phyloP scores from a whole-genome alignment of 2,888 invertebrate genomes.

The Cheilosia vulpina region DNA sequence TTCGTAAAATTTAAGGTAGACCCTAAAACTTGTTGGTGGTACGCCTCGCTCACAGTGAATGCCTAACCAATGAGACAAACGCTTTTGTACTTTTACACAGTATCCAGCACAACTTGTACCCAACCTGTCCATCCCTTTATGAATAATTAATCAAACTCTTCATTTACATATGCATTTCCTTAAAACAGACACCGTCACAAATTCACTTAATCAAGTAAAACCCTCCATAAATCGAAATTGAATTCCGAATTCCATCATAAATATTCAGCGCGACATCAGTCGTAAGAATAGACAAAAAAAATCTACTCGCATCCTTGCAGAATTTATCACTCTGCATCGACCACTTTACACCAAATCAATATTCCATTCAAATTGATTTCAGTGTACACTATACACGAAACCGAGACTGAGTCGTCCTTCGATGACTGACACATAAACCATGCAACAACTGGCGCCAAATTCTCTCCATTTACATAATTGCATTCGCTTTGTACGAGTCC shows the following conservation, averaged over 20 bases:
- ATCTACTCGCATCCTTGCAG: not conserved
- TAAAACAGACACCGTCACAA: not conserved
- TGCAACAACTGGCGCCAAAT: constrained; percentile 64
- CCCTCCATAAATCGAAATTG: constrained; percentile 33
- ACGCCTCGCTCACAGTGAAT: too few species aligned
- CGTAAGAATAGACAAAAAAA: constrained; percentile 1
- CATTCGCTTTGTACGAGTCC: constrained; percentile 52
- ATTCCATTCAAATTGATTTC: constrained; percentile 62
- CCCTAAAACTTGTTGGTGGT: too few species aligned
- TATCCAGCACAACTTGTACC: not conserved
- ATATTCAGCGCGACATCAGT: constrained; percentile 43
- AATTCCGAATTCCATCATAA: constrained; percentile 38
- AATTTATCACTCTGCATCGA: constrained; percentile 19
- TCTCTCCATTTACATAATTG: constrained; percentile 70
- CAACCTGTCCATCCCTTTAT: not conserved
- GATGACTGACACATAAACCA: constrained; percentile 40
- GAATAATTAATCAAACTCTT: not conserved
- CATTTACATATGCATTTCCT: not conserved
- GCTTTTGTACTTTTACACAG: too few species aligned
- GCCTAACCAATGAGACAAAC: too few species aligned
- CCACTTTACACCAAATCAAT: constrained; percentile 53
- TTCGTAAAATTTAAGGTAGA: too few species aligned
- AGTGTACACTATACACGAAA: constrained; percentile 28
- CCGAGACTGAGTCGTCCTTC: constrained; percentile 26
- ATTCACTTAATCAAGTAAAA: constrained; percentile 15